Base-by-base conservation (phyloP, 2,888 invertebrate genomes). In the Pristionchus exspectatus region DNA sequence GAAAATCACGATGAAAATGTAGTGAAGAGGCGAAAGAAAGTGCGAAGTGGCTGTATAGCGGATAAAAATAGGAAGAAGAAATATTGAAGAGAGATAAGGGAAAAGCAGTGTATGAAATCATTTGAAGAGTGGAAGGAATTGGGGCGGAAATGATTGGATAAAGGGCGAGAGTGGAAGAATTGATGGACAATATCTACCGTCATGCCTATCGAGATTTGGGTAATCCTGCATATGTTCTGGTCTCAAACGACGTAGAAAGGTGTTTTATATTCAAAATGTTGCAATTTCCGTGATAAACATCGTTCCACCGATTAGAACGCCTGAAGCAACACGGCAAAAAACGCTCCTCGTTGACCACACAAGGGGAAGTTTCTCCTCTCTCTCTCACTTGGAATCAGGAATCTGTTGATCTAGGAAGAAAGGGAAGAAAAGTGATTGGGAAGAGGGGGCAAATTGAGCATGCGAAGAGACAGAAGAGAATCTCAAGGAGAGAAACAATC, bases 141-240 rank as follows among this genome's bases (percentile, higher is more conserved):
- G 81, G 81, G 24, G 81, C 81, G 81, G 81, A 81, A 81, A 21
- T 27, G 44, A 81, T 81, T 50, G 81, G 81, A 81, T 81, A 81
- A 81, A 54, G 24, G 81, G 27, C 50, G 81, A 81, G 81, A 77
- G 30, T 12, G 24, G 27, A 27, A 24, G 16, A 30, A 72, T 38
- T 1, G 24, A 21, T 33, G 74, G 74, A 74, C 38, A 38, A 74
- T 74, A n/a, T 69, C 72, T 59, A 24, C 24, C 63, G n/a, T 63
- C n/a, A 63, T 63, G 63, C 24, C 63, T 63, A n/a, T 63, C 63
- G 24, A n/a, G 10, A 21, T 63, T n/a, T 63, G 44, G 44, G 44
- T 50, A 50, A 9, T 50, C 12, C 44, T 9, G 4, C 44, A 50
- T 12, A 50, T 50, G 3, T 10, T 50, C 12, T 50, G 44, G 44